These are phyloP conservation scores for Drosophila flavopinicola DNA, from an alignment of 2,888 invertebrate genomes.

Conservation along the genomic window DNA sequence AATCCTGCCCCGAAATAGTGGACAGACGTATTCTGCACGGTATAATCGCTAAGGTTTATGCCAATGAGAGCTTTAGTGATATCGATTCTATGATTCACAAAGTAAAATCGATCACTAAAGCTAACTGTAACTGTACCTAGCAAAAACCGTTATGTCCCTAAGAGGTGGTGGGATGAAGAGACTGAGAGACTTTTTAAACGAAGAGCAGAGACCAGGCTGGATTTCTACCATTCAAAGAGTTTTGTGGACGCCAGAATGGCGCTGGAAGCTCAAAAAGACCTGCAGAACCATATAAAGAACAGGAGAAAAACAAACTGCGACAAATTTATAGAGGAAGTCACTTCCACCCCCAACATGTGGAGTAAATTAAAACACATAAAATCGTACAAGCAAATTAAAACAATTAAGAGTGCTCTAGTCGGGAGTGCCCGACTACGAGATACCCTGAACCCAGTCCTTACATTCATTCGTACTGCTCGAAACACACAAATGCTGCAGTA, in stretches of 20 bases:
- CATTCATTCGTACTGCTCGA: too few species aligned
- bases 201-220: too few species aligned
- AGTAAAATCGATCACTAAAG: too few species aligned
- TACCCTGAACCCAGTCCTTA: too few species aligned
- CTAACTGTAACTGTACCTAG: too few species aligned
- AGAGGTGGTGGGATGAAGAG: neutral
- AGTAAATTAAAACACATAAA: neutral
- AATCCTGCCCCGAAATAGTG: neutral
- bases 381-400: neutral
- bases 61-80: too few species aligned
- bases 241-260: neutral
- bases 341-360: neutral
- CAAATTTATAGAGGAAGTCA: neutral
- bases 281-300: neutral
- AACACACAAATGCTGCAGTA: too few species aligned
- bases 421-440: too few species aligned
- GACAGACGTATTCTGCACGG: neutral
- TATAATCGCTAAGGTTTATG: neutral
- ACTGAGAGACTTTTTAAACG: neutral
- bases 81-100: too few species aligned
- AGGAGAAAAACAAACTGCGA: neutral
- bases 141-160: too few species aligned
- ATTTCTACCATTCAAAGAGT: neutral
- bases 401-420: too few species aligned
- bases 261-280: neutral